Evolutionary conservation across 2,113 vertebrate species (phyloP).

Genomic region (Caracal caracal): DNA sequence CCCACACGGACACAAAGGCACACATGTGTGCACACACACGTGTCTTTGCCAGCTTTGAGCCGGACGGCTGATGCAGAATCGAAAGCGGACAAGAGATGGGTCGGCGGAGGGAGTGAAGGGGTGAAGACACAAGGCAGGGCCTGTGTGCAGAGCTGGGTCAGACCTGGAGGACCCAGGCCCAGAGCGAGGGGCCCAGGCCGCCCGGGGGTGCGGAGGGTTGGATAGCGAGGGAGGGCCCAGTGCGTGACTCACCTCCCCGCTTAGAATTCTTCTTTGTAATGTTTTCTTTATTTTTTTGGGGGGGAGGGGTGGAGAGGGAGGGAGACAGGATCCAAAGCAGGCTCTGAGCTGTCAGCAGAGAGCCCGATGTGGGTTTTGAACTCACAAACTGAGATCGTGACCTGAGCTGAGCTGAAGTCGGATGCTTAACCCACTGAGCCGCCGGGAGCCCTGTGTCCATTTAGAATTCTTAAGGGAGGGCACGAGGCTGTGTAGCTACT

Average conservation of each 20-base stretch:
- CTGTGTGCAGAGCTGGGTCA: neutral
- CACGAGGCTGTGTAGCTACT: rapidly evolving
- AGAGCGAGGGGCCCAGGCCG: neutral
- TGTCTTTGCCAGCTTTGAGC: neutral
- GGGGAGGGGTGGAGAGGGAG: no score
- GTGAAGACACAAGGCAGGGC: rapidly evolving
- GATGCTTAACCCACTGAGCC: no score
- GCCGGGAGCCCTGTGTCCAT: neutral
- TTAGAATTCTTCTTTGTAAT: neutral
- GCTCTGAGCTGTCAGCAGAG: no score
- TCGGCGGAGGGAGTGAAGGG: neutral
- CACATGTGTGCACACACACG: rapidly evolving
- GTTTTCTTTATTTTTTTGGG: no score
- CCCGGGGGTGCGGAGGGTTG: neutral
- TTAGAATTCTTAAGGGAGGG: neutral
- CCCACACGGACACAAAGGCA: rapidly evolving
- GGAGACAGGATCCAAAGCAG: no score
- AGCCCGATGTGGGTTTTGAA: no score
- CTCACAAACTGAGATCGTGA: no score
- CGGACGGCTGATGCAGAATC: rapidly evolving
- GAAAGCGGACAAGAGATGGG: rapidly evolving
- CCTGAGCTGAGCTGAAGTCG: no score
- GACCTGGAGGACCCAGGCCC: rapidly evolving
- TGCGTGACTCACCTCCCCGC: rapidly evolving
- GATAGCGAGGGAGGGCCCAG: rapidly evolving